phyloP scores from a whole-genome alignment of 2,797 vertebrate species.

The Gambusia yucatana region DNA sequence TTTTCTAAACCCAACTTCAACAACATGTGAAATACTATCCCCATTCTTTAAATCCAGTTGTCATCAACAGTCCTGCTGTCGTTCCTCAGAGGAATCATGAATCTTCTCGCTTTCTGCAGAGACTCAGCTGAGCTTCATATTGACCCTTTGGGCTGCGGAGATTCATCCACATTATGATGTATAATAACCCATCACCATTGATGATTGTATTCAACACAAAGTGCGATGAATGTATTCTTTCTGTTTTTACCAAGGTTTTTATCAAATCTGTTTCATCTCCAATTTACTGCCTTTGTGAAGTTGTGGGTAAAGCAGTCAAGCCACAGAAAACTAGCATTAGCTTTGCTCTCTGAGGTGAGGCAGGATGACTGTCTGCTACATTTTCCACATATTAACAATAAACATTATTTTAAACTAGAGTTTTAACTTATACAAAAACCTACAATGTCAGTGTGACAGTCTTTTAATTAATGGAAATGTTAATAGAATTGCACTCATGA shows the following conservation, averaged over 20 bases:
- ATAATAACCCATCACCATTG: neutral
- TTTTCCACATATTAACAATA: neutral
- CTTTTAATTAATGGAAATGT: neutral
- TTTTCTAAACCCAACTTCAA: neutral
- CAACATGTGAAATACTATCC: neutral
- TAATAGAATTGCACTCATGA: neutral
- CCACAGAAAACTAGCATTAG: neutral
- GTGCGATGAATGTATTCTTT: neutral
- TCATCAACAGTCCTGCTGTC: neutral
- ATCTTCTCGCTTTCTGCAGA: neutral
- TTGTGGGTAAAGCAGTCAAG: neutral
- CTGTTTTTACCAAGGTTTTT: neutral
- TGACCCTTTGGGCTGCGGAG: neutral
- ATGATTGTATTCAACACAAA: neutral
- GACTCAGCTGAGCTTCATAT: neutral
- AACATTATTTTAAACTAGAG: neutral
- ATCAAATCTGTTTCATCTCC: neutral
- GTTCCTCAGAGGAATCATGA: neutral
- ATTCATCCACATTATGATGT: neutral
- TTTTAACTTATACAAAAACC: neutral
- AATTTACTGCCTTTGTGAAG: neutral
- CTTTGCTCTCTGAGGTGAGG: neutral
- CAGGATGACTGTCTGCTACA: neutral
- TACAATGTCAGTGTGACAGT: neutral
- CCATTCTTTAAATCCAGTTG: neutral